Percentiles rank a stretch among this genome's conserved stretches.
Conservation (phyloP, 2,113 vertebrate species). For the Arizona elegans region DNA sequence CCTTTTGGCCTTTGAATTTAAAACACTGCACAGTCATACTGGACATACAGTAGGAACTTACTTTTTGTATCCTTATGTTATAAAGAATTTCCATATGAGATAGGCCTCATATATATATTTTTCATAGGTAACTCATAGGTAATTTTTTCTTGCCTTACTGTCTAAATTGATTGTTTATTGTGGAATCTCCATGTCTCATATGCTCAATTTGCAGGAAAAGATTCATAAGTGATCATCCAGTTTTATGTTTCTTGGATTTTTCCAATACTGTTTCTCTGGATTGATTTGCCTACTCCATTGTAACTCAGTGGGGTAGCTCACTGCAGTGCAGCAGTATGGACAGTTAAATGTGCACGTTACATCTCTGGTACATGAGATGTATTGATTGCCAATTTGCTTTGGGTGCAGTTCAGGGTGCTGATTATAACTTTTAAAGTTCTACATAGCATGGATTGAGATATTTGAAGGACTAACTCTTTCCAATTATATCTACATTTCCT, state of each 20-base stretch:
- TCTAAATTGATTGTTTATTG: not conserved
- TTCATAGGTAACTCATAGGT: not conserved
- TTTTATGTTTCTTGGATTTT: not conserved
- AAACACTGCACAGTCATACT: not conserved
- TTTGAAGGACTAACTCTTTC: not conserved
- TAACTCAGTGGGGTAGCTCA: not conserved
- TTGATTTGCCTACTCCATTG: not conserved
- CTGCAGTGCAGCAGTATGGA: not conserved
- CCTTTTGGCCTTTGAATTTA: not conserved
- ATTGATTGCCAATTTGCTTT: not conserved
- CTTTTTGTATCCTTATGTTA: not conserved
- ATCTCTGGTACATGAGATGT: not conserved
- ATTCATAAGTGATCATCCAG: not conserved
- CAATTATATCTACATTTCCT: not conserved
- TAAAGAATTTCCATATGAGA: not conserved
- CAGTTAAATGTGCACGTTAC: not conserved
- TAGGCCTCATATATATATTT: not conserved
- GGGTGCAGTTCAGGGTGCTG: not conserved
- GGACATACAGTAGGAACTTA: not conserved
- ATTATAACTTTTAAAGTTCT: not conserved
- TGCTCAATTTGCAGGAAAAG: not conserved
- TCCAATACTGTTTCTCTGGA: not conserved
- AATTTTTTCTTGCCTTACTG: not conserved
- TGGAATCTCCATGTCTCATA: not conserved
- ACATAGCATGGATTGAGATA: not conserved